Evolutionary conservation across 2,113 vertebrate genomes (phyloP), one percentile per base, ranked within the genome.

Genomic region (Pao palembangensis): DNA sequence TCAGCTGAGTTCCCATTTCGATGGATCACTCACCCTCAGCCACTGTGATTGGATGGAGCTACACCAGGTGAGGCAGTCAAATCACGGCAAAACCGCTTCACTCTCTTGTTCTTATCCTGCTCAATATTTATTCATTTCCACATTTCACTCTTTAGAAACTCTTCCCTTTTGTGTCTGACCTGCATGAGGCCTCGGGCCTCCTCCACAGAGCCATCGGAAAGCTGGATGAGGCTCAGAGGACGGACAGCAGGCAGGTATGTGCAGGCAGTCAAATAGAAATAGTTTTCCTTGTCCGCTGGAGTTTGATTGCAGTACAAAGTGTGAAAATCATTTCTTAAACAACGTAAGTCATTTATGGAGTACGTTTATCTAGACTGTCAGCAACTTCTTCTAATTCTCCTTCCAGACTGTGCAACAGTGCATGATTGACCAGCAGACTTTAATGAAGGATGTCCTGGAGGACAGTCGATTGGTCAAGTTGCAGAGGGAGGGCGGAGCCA

Each of bases 31-130:
- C 56, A 84, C 90, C 57, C 93, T 93, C 86, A 84, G 89, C 85
- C 93, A 93, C 76, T 28, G 84, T 73, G 92, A 94, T 83, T 99
- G 96, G 95, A 88, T 93, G 62, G 92, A 93, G 4, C 93, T 96
- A 75, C 94, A 96, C 86, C 93, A 94, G 93, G 96, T 99, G 42
- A 48, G 58, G 28, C 59, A 2, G 55, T 50, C 20, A 17, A 47
- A 43, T 46, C 14, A 23, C 1, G 5, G 17, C 28, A 19, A 34
- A 13, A 31, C 16, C 51, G 51, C 31, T 23, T 17, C 19, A 42
- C 43, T 51, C 53, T 48, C 13, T 21, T 14, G 16, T 16, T 21
- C 21, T 19, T 6, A n/a, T 23, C 4, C 14, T 23, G 16, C n/a
- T 55, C 10, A 11, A 16, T 4, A 15, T 53, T 54, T n/a, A 17